A percentile compares a stretch with the other conserved stretches of the same genome.
phyloP scores from a whole-genome alignment of 2,888 invertebrate genomes.

The Drosophila putrida region DNA sequence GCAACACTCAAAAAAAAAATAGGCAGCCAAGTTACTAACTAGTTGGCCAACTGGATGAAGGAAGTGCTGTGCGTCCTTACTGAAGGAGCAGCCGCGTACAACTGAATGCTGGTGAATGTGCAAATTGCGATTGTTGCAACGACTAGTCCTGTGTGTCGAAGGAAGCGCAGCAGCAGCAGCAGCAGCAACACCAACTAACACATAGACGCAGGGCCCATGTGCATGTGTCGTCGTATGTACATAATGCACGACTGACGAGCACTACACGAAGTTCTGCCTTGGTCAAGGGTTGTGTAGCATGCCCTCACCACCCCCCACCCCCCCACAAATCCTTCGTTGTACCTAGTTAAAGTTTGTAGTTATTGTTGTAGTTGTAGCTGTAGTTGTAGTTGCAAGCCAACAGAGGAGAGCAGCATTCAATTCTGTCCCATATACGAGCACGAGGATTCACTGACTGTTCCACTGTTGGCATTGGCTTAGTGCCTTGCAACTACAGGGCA shows the following conservation, averaged over 20 bases:
- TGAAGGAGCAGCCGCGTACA: constrained; percentile 84
- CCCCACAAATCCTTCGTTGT: constrained; percentile 9
- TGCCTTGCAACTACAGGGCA: constrained; percentile 62
- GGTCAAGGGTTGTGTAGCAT: constrained; percentile 74
- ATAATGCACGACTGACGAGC: constrained; percentile 58
- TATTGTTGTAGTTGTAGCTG: constrained; percentile 26
- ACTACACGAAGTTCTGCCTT: constrained; percentile 61
- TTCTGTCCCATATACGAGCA: constrained; percentile 33
- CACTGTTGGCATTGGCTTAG: constrained; percentile 40
- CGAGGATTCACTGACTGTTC: background rate
- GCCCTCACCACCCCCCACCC: background rate
- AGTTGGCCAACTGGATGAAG: constrained; percentile 20
- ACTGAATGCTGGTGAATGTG: constrained; percentile 80
- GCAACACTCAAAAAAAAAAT: constrained; percentile 7
- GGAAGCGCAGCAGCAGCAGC: constrained; percentile 48
- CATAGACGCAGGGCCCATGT: constrained; percentile 58
- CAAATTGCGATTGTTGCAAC: constrained; percentile 80
- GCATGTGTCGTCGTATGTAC: constrained; percentile 57
- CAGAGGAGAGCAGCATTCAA: constrained; percentile 28
- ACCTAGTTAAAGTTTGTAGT: constrained; percentile 24
- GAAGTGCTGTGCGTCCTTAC: constrained; percentile 81
- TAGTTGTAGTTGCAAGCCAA: constrained; percentile 39
- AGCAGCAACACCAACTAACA: constrained; percentile 55
- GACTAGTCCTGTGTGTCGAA: constrained; percentile 35
- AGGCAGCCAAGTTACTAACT: constrained; percentile 18